Percentiles rank a stretch among this genome's conserved stretches.
These are phyloP conservation scores for Beaufortia kweichowensis DNA, from an alignment of 2,113 vertebrate species.

Conservation along the genomic window DNA sequence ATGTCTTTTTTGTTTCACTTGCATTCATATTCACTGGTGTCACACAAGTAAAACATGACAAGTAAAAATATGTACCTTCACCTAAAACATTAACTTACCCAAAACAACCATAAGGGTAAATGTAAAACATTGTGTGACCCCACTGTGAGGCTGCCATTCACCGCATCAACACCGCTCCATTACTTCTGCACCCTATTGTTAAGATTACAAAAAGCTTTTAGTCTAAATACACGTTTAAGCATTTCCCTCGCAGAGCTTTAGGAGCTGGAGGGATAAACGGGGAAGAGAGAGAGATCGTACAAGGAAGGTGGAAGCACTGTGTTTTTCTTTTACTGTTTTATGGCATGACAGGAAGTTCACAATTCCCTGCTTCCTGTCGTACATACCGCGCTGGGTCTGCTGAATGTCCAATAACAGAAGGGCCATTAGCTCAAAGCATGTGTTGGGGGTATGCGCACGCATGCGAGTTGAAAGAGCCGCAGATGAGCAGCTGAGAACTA, in stretches of 20 bases:
- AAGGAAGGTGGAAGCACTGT: not conserved
- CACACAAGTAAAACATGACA: not conserved
- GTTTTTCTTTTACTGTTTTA: conserved; percentile 34
- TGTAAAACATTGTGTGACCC: not conserved
- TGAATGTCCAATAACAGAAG: conserved; percentile 30
- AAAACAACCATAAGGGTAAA: conserved; percentile 7
- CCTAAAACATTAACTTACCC: not conserved
- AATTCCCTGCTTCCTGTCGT: conserved; percentile 22
- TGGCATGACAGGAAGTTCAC: conserved; percentile 31
- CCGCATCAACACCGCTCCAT: conserved; percentile 14
- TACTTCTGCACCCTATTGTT: conserved; percentile 2
- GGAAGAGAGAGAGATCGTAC: not conserved
- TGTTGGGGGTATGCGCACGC: conserved; percentile 3
- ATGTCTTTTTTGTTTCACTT: not conserved
- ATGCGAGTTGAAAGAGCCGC: conserved; percentile 7
- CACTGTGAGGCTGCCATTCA: conserved; percentile 2
- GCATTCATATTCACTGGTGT: not conserved
- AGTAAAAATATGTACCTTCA: conserved; percentile 4
- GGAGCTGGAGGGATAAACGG: not conserved
- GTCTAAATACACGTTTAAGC: conserved; percentile 1
- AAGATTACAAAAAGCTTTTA: conserved; percentile 24
- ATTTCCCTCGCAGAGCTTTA: not conserved
- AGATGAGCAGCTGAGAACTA: conserved; percentile 36
- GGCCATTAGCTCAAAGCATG: conserved; percentile 27
- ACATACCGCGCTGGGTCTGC: conserved; percentile 4